phyloP scores from a whole-genome alignment of 2,113 vertebrate species.

The Todiramphus chloris region DNA sequence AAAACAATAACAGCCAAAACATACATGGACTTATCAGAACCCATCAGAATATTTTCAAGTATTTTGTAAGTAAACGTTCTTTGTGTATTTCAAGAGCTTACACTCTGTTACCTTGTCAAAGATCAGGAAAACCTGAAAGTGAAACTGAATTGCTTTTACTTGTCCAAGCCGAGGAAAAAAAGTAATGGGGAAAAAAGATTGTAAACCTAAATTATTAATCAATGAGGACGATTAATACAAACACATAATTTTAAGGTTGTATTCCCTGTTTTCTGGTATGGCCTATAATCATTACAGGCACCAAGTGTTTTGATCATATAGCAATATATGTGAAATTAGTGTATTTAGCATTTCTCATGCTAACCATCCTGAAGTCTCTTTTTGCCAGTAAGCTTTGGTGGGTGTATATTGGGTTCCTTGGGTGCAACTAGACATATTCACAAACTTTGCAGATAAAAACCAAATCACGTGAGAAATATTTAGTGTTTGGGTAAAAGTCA shows the following conservation, averaged over 20 bases:
- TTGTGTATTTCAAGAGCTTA: not conserved
- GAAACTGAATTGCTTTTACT: not conserved
- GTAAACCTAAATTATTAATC: not conserved
- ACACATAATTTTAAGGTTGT: not conserved
- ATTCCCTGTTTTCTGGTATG: not conserved
- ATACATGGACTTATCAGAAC: not conserved
- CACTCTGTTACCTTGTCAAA: not conserved
- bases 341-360: not conserved
- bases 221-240: not conserved
- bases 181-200: not conserved
- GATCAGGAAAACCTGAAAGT: not conserved
- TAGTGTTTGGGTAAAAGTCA: conserved; percentile 24
- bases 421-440: not conserved
- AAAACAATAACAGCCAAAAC: not conserved
- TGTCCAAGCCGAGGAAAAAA: not conserved
- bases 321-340: not conserved
- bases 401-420: not conserved
- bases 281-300: not conserved
- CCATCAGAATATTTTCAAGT: not conserved
- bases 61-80: not conserved
- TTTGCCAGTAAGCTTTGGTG: not conserved
- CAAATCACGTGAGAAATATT: not conserved
- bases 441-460: not conserved
- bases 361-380: not conserved
- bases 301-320: not conserved